Evolutionary conservation across 2,113 vertebrate species (phyloP), one percentile per base, ranked within the genome.

Genomic region (Apus apus): DNA sequence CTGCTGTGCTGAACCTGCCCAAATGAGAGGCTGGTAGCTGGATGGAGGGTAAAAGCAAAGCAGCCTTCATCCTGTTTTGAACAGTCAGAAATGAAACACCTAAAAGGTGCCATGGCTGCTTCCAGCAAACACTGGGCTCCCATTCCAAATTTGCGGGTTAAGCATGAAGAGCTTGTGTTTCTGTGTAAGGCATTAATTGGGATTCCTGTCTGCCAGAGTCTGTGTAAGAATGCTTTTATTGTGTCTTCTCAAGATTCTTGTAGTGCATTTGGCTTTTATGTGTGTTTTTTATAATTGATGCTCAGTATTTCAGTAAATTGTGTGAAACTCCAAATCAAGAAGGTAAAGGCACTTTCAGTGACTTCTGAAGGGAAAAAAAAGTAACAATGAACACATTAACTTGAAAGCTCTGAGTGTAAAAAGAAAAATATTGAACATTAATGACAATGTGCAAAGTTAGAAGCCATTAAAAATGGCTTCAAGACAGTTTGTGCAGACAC

Each of bases 131-230:
- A 5, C 23, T 65, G 62, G 21, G 40, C 51, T 85, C n/a, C n/a
- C 30, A 6, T 36, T 95, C 58, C 50, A 27, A 48, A 79, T 50
- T n/a, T 48, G 66, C 75, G 36, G 45, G 75, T 54, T 81, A 73
- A 73, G 27, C 36, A 66, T 45, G 78, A 80, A 83, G 36, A 70
- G 46, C 45, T 78, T 71, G n/a, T 77, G 51, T 57, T 87, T 81
- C 72, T 87, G 13, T 83, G 46, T 40, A 27, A 90, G 40, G 67
- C 50, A 70, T 93, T 93, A 92, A 93, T 90, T 83, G 71, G 88
- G 71, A 85, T 88, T 88, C 75, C 66, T 90, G 71, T 43, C 82
- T 76, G 82, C 79, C 6, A 12, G 82, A 90, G 45, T 56, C 54
- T 8, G 2, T 18, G 50, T 40, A 58, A 79, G 50, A 54, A 73